Conservation (phyloP, 2,113 vertebrate species). For the Morone chrysops region DNA sequence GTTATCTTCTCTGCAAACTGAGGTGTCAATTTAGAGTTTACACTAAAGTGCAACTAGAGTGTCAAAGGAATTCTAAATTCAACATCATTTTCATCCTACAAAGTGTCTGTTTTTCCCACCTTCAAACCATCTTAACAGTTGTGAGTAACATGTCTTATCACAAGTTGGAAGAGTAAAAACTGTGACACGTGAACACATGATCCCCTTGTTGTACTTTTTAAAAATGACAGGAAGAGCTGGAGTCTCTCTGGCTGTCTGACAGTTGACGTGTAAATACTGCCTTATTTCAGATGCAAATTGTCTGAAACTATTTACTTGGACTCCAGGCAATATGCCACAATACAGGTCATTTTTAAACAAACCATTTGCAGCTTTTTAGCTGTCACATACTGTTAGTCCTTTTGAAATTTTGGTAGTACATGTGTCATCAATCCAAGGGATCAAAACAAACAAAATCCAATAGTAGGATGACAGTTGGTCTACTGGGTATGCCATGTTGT, state of each 20-base stretch:
- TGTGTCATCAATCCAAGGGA: not conserved
- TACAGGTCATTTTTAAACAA: not conserved
- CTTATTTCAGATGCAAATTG: slow-evolving; percentile 16
- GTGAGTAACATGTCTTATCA: slow-evolving; percentile 2
- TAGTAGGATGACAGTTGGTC: not conserved
- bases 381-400: slow-evolving; percentile 15
- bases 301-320: not conserved
- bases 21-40: slow-evolving; percentile 28
- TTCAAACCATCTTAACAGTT: slow-evolving; percentile 1
- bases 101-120: slow-evolving; percentile 34
- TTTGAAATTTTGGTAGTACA: not conserved
- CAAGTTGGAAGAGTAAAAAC: not conserved
- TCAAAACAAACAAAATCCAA: slow-evolving; percentile 26
- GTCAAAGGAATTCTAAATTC: slow-evolving; percentile 19
- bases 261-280: slow-evolving; percentile 6
- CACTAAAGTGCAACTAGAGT: not conserved
- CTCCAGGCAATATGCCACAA: slow-evolving; percentile 16
- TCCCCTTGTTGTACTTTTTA: not conserved
- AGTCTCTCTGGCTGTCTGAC: slow-evolving; percentile 13
- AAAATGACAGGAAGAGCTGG: not conserved
- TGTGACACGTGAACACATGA: slow-evolving; percentile 15
- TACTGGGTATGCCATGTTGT: not conserved
- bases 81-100: slow-evolving; percentile 7
- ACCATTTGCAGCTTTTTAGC: slow-evolving; percentile 27
- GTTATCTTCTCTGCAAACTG: not conserved